Conservation (phyloP, 1,140 invertebrate genomes). For the Eriosoma lanigerum region DNA sequence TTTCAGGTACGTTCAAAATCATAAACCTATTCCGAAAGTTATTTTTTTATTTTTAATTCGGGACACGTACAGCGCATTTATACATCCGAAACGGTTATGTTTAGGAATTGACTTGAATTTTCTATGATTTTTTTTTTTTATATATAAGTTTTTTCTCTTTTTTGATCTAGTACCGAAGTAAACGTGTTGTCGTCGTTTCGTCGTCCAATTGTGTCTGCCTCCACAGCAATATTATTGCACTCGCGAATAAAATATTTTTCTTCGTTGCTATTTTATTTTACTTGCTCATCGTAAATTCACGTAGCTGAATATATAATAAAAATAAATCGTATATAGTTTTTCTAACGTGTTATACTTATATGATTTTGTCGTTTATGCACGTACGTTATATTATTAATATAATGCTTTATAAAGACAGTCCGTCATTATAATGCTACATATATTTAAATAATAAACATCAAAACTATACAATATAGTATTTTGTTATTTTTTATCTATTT, state of each 20-base stretch:
- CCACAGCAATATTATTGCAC: background rate
- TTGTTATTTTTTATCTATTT: too few relatives aligned
- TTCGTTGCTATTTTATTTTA: too few relatives aligned
- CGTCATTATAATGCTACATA: too few relatives aligned
- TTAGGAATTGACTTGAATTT: background rate
- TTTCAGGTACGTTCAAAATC: constrained; percentile 15
- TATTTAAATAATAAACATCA: too few relatives aligned
- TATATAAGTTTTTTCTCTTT: background rate
- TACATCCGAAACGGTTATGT: background rate
- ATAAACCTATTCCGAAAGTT: constrained; percentile 1
- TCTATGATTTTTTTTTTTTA: background rate
- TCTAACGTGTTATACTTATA: too few relatives aligned
- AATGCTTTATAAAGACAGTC: too few relatives aligned
- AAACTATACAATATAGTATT: too few relatives aligned
- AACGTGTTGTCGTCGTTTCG: background rate
- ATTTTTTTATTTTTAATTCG: constrained; percentile 3
- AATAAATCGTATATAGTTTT: too few relatives aligned
- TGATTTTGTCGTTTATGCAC: too few relatives aligned
- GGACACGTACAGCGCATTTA: background rate
- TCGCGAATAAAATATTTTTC: background rate
- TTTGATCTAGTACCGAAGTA: background rate
- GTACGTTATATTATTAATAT: too few relatives aligned
- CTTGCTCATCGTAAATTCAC: too few relatives aligned
- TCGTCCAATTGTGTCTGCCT: background rate
- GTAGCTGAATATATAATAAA: too few relatives aligned